phyloP scores from a whole-genome alignment of 1,140 invertebrate genomes.

The Conopomorpha cramerella region DNA sequence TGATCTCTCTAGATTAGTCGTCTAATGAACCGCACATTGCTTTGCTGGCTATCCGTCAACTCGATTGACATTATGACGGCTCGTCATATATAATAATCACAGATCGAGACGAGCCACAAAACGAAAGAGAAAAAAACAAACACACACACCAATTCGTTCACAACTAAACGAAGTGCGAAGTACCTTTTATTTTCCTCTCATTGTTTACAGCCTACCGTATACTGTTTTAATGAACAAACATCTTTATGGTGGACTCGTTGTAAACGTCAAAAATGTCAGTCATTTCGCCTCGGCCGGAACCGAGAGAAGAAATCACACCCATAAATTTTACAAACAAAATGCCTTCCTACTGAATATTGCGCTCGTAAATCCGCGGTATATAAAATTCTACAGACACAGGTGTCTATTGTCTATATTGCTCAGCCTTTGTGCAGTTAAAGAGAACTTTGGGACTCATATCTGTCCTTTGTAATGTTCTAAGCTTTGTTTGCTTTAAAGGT shows the following conservation, averaged over 20 bases:
- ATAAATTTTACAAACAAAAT: conserved; percentile 51
- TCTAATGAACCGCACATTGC: too few relatives aligned
- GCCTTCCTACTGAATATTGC: conserved; percentile 47
- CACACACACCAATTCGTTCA: too few relatives aligned
- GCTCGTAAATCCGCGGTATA: too few relatives aligned
- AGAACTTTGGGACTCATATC: conserved; percentile 24
- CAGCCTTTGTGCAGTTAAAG: conserved; percentile 25
- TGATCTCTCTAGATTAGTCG: too few relatives aligned
- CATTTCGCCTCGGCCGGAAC: conserved; percentile 30
- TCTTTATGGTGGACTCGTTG: conserved; percentile 43
- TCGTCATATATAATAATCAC: too few relatives aligned
- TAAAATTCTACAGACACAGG: conserved; percentile 36
- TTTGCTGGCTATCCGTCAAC: too few relatives aligned
- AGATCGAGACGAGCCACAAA: too few relatives aligned
- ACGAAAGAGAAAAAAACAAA: too few relatives aligned
- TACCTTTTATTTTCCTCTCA: conserved; percentile 20
- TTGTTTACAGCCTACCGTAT: conserved; percentile 31
- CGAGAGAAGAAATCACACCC: conserved; percentile 18
- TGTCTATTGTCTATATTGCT: conserved; percentile 38
- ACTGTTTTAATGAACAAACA: conserved; percentile 39
- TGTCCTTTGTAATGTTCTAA: conserved; percentile 32
- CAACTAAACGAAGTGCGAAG: conserved; percentile 33
- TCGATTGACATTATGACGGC: too few relatives aligned
- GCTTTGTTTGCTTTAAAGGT: conserved; percentile 19
- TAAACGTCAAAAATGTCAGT: conserved; percentile 49